Percentiles rank a stretch among this genome's conserved stretches.
These are phyloP conservation scores for Musca vetustissima DNA, from an alignment of 1,140 invertebrate genomes.

Conservation along the genomic window DNA sequence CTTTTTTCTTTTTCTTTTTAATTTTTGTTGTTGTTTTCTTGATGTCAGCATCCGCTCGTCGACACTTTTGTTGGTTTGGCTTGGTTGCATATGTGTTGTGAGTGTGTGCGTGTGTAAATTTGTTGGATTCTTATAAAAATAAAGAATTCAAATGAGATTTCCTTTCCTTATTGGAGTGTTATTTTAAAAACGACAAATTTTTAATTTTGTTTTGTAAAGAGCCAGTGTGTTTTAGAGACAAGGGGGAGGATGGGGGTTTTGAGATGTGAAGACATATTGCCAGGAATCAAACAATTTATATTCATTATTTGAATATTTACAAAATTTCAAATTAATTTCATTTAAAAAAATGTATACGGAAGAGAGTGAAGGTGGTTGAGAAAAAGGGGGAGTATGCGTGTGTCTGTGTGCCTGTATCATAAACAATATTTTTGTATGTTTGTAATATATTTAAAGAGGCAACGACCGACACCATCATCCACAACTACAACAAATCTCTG, in stretches of 20 bases:
- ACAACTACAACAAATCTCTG: too few relatives aligned
- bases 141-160: constrained; percentile 19
- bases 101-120: background rate
- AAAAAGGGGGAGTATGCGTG: background rate
- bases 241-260: too few relatives aligned
- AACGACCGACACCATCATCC: too few relatives aligned
- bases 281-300: constrained; percentile 19
- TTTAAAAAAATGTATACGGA: background rate
- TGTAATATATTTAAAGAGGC: too few relatives aligned
- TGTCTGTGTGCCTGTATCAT: too few relatives aligned
- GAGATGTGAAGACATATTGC: background rate
- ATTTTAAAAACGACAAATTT: constrained; percentile 7
- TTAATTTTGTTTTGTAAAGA: background rate
- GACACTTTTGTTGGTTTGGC: background rate
- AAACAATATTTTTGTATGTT: too few relatives aligned
- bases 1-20: too few relatives aligned
- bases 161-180: constrained; percentile 23
- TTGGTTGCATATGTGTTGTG: too few relatives aligned
- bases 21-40: background rate
- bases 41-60: constrained; percentile 19
- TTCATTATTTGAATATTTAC: constrained; percentile 14
- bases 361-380: background rate
- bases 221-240: too few relatives aligned
- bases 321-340: background rate
- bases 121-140: background rate